These are phyloP conservation scores for Thera britannica DNA, from an alignment of 2,888 invertebrate genomes.

Conservation along the genomic window DNA sequence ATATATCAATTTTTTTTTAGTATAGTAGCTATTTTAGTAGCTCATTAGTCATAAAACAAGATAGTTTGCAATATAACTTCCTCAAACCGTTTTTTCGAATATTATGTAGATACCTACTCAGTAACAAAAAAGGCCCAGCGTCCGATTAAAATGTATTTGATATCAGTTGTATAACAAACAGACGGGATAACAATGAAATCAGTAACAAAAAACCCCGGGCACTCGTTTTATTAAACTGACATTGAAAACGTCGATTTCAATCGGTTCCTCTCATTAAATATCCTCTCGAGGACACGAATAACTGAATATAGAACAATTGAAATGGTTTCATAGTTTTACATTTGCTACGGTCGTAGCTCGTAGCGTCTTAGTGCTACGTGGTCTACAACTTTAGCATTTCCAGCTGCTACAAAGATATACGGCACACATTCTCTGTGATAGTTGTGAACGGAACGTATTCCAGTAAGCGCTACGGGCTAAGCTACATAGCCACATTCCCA, in stretches of 20 bases:
- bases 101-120: neutral
- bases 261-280: neutral
- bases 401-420: slow-evolving; percentile 30
- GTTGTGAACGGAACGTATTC: slow-evolving; percentile 20
- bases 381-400: slow-evolving; percentile 33
- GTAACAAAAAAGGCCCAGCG: neutral
- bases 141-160: neutral
- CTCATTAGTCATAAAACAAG: neutral
- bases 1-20: slow-evolving; percentile 70
- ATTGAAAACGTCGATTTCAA: neutral
- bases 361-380: slow-evolving; percentile 43
- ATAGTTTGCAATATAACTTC: neutral
- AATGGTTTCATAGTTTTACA: slow-evolving; percentile 8
- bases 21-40: slow-evolving; percentile 39
- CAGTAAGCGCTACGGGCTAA: slow-evolving; percentile 29
- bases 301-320: neutral
- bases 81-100: neutral
- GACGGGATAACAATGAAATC: neutral
- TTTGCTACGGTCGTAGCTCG: slow-evolving; percentile 50
- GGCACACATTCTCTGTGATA: slow-evolving; percentile 20
- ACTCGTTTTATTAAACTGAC: neutral
- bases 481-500: slow-evolving; percentile 31
- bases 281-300: neutral
- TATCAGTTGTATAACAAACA: neutral
- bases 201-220: neutral